phyloP scores from a whole-genome alignment of 2,888 invertebrate genomes.

The Lordiphosa andalusiaca region DNA sequence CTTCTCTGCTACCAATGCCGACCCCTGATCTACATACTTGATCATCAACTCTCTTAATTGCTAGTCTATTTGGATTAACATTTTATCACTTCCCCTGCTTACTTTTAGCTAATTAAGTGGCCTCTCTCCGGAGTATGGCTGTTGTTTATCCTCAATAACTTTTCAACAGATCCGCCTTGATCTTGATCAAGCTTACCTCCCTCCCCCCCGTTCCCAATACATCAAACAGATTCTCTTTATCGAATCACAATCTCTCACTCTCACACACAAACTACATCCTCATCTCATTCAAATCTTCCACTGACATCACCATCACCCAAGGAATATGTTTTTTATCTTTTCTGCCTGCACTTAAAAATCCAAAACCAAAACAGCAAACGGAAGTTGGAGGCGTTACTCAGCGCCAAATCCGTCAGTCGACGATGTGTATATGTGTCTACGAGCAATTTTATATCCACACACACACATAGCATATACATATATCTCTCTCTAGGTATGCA shows the following conservation, averaged over 20 bases:
- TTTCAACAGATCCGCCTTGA: conserved; percentile 34
- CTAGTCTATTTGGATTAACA: conserved; percentile 1
- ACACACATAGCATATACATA: too few species aligned
- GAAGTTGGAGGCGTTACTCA: conserved; percentile 77
- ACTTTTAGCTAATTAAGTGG: conserved; percentile 31
- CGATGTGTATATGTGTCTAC: conserved; percentile 30
- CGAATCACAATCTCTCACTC: conserved; percentile 30
- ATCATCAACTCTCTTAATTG: not conserved
- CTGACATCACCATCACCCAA: conserved; percentile 33
- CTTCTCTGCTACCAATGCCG: too few species aligned
- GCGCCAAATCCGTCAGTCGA: conserved; percentile 63
- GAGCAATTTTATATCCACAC: conserved; percentile 24
- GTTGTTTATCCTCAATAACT: conserved; percentile 23
- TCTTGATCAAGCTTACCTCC: conserved; percentile 11
- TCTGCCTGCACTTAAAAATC: conserved; percentile 39
- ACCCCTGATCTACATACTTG: too few species aligned
- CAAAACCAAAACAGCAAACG: conserved; percentile 60
- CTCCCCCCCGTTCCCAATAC: conserved; percentile 16
- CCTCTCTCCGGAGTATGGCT: not conserved
- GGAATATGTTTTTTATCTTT: conserved; percentile 26
- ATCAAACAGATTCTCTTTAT: conserved; percentile 41
- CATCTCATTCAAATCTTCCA: conserved; percentile 16
- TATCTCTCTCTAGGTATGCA: conserved; percentile 16
- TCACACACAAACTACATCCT: conserved; percentile 1
- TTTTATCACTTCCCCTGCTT: conserved; percentile 16